These are phyloP conservation scores for Apodemia hepburni DNA, from an alignment of 2,888 invertebrate genomes.

Conservation along the genomic window DNA sequence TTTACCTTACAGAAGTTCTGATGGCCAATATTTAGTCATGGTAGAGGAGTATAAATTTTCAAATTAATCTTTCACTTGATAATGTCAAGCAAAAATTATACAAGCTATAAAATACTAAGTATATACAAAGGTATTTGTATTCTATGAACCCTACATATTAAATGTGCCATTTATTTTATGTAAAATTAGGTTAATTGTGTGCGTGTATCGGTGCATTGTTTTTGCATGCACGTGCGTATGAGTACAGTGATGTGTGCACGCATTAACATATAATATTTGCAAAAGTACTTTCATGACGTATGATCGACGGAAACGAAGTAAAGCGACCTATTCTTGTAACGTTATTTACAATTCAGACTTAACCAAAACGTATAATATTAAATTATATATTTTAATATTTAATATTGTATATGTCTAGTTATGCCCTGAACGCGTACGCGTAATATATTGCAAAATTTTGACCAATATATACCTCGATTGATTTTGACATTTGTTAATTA, in stretches of 20 bases:
- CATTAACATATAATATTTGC: background rate
- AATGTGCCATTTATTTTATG: constrained; percentile 67
- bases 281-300: background rate
- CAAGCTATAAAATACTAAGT: background rate
- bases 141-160: constrained; percentile 57
- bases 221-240: constrained; percentile 3
- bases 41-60: too few relatives aligned
- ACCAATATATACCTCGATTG: background rate
- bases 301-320: background rate
- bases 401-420: background rate
- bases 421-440: background rate
- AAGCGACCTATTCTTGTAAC: background rate
- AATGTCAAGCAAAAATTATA: background rate
- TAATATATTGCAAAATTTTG: background rate
- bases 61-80: too few relatives aligned
- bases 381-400: background rate
- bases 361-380: background rate
- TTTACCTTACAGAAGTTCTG: too few relatives aligned
- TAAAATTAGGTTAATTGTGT: constrained; percentile 47
- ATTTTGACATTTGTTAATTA: too few relatives aligned
- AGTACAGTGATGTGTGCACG: constrained; percentile 14
- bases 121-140: constrained; percentile 39
- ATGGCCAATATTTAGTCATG: too few relatives aligned
- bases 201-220: constrained; percentile 23
- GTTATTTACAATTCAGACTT: background rate